Conservation (phyloP, 2,113 vertebrate species). For the Pleuronectes platessa region DNA sequence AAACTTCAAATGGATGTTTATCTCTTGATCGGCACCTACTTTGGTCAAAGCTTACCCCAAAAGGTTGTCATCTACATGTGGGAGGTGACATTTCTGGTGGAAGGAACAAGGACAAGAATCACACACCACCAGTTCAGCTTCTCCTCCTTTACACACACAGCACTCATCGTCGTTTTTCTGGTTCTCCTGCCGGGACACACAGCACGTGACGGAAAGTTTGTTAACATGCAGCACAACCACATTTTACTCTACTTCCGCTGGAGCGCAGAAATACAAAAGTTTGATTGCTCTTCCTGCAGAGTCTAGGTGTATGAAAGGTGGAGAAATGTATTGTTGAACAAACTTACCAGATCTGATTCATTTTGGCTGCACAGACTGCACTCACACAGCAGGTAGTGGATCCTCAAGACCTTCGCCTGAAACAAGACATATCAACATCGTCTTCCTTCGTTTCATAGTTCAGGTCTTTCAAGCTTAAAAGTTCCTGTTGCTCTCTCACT, state of each 20-base stretch:
- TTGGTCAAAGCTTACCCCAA: conserved; percentile 41
- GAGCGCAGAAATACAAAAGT: not conserved
- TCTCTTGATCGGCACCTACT: no score
- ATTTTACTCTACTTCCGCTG: not conserved
- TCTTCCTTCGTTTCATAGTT: not conserved
- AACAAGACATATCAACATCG: conserved; percentile 35
- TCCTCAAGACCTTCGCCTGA: conserved; percentile 38
- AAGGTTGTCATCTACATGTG: conserved; percentile 1
- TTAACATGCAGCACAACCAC: no score
- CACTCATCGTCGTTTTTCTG: conserved; percentile 80
- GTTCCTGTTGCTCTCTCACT: no score
- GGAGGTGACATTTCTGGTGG: conserved; percentile 78
- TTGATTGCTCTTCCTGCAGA: not conserved
- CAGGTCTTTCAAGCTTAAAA: not conserved
- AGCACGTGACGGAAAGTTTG: not conserved
- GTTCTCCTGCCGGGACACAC: conserved; percentile 49
- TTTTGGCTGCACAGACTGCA: conserved; percentile 51
- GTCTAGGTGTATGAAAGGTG: not conserved
- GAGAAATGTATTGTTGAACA: not conserved
- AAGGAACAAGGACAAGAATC: conserved; percentile 78
- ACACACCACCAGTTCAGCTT: conserved; percentile 65
- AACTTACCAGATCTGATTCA: conserved; percentile 49
- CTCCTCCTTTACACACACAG: conserved; percentile 55
- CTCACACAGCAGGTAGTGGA: conserved; percentile 51
- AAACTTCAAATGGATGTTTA: not conserved